Evolutionary conservation across 2,113 vertebrate genomes (phyloP).

Genomic region (Andinoacara biseriatus): DNA sequence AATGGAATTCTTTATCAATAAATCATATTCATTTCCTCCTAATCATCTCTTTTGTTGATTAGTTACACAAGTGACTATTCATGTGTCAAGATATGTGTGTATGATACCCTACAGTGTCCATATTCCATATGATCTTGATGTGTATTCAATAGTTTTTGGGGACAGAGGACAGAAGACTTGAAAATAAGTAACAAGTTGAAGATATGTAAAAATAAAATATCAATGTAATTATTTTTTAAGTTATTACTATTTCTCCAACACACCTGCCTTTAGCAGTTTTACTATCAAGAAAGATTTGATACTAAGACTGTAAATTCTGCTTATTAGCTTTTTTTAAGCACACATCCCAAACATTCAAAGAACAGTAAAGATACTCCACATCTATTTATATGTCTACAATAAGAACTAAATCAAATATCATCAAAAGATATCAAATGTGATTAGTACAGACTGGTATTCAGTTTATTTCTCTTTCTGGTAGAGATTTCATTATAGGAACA

Average conservation of each 20-base stretch:
- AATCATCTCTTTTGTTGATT: too few species aligned
- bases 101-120: too few species aligned
- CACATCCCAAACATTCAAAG: neutral
- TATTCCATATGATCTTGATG: neutral
- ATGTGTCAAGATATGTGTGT: too few species aligned
- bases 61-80: too few species aligned
- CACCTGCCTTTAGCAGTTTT: neutral
- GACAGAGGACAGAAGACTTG: neutral
- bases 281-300: neutral
- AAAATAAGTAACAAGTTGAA: neutral
- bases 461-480: conserved; percentile 62
- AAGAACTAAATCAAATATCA: conserved; percentile 26
- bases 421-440: conserved; percentile 52
- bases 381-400: conserved; percentile 20
- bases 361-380: neutral
- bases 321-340: neutral
- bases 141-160: neutral
- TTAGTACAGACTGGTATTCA: conserved; percentile 64
- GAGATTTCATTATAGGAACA: conserved; percentile 74
- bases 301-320: neutral
- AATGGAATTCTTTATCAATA: too few species aligned
- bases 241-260: neutral
- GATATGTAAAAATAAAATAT: neutral
- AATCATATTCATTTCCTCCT: too few species aligned
- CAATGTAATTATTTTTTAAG: neutral